These are phyloP conservation scores for Engystomops pustulosus DNA, from an alignment of 2,113 vertebrate genomes.

Conservation along the genomic window DNA sequence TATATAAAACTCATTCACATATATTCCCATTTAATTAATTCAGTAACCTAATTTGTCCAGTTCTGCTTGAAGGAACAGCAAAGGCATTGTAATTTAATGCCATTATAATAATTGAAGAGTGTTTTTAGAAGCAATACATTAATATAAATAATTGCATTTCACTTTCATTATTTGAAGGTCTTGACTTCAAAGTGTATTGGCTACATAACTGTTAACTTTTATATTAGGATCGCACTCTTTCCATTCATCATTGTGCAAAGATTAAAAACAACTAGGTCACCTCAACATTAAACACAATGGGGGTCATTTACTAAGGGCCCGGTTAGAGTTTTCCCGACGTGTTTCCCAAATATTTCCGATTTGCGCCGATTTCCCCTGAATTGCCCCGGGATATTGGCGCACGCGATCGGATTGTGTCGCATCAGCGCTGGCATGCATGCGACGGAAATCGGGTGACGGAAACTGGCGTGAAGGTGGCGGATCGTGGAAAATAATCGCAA, in stretches of 20 bases:
- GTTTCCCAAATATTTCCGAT: no score
- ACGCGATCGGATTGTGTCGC: no score
- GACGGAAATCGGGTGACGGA: no score
- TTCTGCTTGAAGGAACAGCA: constrained; percentile 14
- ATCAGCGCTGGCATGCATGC: no score
- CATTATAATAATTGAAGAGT: constrained; percentile 25
- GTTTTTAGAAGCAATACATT: constrained; percentile 23
- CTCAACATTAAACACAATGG: no score
- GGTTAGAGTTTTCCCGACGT: no score
- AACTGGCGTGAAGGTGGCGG: no score
- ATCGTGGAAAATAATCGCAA: no score
- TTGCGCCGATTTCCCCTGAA: no score
- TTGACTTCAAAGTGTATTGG: background rate
- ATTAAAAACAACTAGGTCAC: no score
- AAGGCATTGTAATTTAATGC: background rate
- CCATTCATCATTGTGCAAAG: background rate
- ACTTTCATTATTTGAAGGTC: constrained; percentile 7
- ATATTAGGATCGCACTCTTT: background rate
- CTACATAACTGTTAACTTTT: background rate
- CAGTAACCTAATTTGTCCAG: background rate
- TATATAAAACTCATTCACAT: constrained; percentile 4
- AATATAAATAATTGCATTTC: constrained; percentile 25
- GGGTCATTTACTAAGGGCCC: no score
- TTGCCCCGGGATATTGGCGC: no score
- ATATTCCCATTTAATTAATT: constrained; percentile 26